Evolutionary conservation across 1,140 invertebrate species (phyloP).

Genomic region (Zaprionus ghesquierei): DNA sequence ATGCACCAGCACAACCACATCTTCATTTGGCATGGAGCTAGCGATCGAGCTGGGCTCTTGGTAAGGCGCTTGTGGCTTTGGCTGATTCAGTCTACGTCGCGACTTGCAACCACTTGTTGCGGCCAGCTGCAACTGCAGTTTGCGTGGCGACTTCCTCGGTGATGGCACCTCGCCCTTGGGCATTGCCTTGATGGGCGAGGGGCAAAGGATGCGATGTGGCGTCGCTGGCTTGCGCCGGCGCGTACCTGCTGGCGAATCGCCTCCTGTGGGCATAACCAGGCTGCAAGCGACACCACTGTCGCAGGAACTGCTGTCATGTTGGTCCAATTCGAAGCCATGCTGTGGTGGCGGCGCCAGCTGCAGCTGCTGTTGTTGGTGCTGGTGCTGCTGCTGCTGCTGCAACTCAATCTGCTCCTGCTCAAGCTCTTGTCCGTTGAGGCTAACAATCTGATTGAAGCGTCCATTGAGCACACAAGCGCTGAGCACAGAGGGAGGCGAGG

Average conservation of each 20-base stretch:
- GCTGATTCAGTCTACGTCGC: slow-evolving; percentile 80
- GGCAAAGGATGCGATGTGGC: slow-evolving; percentile 80
- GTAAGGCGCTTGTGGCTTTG: slow-evolving; percentile 75
- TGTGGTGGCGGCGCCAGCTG: slow-evolving; percentile 15
- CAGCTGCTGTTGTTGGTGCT: not conserved
- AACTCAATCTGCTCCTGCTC: slow-evolving; percentile 15
- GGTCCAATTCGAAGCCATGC: slow-evolving; percentile 55
- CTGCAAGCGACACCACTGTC: slow-evolving; percentile 79
- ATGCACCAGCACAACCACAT: slow-evolving; percentile 42
- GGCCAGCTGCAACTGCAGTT: slow-evolving; percentile 55
- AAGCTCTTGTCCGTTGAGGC: slow-evolving; percentile 50
- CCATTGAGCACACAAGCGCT: slow-evolving; percentile 67
- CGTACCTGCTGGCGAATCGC: slow-evolving; percentile 27
- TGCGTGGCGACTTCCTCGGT: slow-evolving; percentile 70
- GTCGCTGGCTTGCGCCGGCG: slow-evolving; percentile 77
- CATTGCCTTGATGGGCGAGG: slow-evolving; percentile 74
- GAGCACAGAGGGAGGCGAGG: slow-evolving; percentile 66
- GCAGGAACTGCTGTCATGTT: slow-evolving; percentile 80
- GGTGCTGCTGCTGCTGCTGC: slow-evolving; percentile 3
- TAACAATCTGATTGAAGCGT: slow-evolving; percentile 80
- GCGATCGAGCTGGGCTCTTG: slow-evolving; percentile 21
- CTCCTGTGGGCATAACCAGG: slow-evolving; percentile 11
- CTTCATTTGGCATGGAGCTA: slow-evolving; percentile 34
- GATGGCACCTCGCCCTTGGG: slow-evolving; percentile 49
- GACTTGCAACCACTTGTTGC: slow-evolving; percentile 59